Base-by-base conservation (phyloP, 2,797 vertebrate species). In the Urocyon cinereoargenteus region DNA sequence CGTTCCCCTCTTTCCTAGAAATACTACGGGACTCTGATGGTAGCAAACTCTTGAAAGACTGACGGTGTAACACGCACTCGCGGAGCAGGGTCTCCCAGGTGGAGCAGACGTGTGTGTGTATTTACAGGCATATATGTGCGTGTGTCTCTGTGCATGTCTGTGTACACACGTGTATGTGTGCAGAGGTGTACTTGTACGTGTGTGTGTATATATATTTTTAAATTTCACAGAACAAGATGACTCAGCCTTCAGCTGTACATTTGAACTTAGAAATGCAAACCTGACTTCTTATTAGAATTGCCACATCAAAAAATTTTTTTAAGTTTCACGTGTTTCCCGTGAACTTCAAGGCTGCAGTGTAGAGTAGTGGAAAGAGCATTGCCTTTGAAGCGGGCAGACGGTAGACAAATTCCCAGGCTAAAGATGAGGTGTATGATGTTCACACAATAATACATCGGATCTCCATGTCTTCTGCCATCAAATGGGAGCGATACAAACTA, bases 1-100 rank as follows among this genome's bases (percentile, higher is more conserved):
- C 28, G 40, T 72, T 94, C 24, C 64, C 40, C 91, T 72, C 79
- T 94, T 94, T 96, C 91, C 94, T 97, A 91, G 57, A 45, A 73
- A 77, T 24, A 34, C 0, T 8, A 16, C 40, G 6, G 40, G 40
- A 45, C 5, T 45, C 40, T 2, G 0, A 0, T 94, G 49, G 83
- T 59, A 40, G 72, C 90, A 90, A 92, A 89, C 55, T 84, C 85
- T 62, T 40, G 11, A 15, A 40, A 84, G 72, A 61, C 10, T 78
- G 11, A 51, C 73, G 31, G 36, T 16, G 13, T 66, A 75, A 75
- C 8, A 92, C 18, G 34, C 55, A 49, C 83, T 19, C 16, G 78
- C 84, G 77, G 85, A 82, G 21, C 36, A 2, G 61, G 57, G 28
- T 64, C 5, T 28, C 85, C 49, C 55, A 68, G 45, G 81, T 40